A percentile compares a stretch with the other conserved stretches of the same genome.
These are phyloP conservation scores for Drosophila sproati DNA, from an alignment of 1,140 invertebrate species.

Conservation along the genomic window DNA sequence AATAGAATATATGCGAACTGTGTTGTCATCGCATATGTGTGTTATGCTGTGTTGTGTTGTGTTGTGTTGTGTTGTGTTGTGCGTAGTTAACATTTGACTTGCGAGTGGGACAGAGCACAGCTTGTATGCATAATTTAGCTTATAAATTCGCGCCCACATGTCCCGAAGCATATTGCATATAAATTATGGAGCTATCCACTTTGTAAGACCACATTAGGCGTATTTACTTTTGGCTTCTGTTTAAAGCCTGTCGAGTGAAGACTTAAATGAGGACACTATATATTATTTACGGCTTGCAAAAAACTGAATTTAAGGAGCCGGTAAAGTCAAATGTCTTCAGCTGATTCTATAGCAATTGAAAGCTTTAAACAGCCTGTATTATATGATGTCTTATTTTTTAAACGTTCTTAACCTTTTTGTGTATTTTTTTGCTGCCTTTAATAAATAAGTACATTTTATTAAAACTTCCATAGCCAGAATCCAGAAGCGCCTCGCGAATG, in stretches of 20 bases:
- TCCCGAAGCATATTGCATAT: conserved; percentile 45
- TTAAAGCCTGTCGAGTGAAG: neutral
- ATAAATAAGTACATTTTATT: conserved; percentile 9
- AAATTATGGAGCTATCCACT: conserved; percentile 56
- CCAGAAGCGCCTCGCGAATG: conserved; percentile 12
- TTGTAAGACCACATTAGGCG: neutral
- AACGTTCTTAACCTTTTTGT: conserved; percentile 5
- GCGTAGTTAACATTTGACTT: conserved; percentile 49
- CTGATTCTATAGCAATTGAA: neutral
- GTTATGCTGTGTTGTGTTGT: conserved; percentile 18
- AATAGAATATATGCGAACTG: conserved; percentile 30
- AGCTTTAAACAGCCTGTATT: neutral
- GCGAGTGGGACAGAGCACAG: conserved; percentile 13
- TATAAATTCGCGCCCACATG: conserved; percentile 22
- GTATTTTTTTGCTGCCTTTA: conserved; percentile 19
- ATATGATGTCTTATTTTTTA: neutral
- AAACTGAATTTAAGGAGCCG: neutral
- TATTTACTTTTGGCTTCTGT: conserved; percentile 1
- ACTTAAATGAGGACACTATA: too few relatives aligned
- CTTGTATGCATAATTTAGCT: conserved; percentile 53
- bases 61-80: conserved; percentile 21
- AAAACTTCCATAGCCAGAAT: conserved; percentile 10
- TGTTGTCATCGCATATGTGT: conserved; percentile 2
- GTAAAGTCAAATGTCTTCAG: too few relatives aligned
- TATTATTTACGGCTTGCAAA: too few relatives aligned